Evolutionary conservation across 2,888 invertebrate genomes (phyloP).

Genomic region (Fragum fragum): DNA sequence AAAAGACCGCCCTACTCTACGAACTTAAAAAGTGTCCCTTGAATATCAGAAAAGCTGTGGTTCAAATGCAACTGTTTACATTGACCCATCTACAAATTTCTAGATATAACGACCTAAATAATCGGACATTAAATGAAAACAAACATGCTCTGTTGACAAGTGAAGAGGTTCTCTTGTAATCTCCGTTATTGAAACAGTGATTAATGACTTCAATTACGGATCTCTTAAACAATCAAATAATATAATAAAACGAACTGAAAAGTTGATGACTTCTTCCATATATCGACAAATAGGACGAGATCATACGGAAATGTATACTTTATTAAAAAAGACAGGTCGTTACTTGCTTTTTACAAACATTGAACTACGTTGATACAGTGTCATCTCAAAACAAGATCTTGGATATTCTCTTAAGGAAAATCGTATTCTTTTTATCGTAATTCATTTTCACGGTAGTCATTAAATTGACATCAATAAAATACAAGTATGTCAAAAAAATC

Average conservation of each 20-base stretch:
- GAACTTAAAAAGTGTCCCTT: no score
- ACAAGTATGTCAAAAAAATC: no score
- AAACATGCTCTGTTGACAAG: slow-evolving; percentile 1
- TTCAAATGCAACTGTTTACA: no score
- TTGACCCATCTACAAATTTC: background rate
- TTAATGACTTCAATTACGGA: background rate
- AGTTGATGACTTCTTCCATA: background rate
- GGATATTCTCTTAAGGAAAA: background rate
- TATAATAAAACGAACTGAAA: background rate
- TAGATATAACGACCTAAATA: background rate
- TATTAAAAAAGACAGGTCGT: background rate
- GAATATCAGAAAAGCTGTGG: no score
- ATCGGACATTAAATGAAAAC: background rate
- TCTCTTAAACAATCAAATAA: background rate
- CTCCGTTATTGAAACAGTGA: background rate
- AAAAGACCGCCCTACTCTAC: no score
- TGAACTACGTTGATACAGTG: no score
- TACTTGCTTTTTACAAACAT: no score
- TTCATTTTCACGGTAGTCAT: no score
- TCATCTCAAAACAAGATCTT: no score
- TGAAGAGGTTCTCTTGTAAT: background rate
- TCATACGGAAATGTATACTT: background rate
- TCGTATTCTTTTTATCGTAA: background rate
- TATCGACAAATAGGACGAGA: background rate
- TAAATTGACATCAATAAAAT: no score